A percentile compares a stretch with the other conserved stretches of the same genome.
Evolutionary conservation across 2,797 vertebrate species (phyloP).

Genomic region (Tauraco hartlaubi): DNA sequence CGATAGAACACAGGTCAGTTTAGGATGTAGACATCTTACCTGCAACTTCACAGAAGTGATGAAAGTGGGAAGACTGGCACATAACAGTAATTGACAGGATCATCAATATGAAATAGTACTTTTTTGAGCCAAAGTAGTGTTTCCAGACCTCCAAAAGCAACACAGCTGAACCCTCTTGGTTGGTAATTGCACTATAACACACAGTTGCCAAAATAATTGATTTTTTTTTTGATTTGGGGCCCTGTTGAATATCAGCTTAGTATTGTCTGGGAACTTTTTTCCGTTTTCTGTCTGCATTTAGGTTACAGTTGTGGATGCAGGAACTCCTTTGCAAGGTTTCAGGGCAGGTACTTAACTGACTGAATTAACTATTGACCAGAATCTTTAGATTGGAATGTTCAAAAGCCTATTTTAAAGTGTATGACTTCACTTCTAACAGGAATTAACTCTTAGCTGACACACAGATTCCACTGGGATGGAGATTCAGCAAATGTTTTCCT

Average conservation of each 20-base stretch:
- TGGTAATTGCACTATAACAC: not conserved
- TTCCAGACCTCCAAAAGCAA: not conserved
- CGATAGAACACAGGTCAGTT: not conserved
- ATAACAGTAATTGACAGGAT: not conserved
- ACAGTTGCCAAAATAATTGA: not conserved
- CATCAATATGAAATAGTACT: not conserved
- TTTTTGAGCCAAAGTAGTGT: not conserved
- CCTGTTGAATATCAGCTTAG: not conserved
- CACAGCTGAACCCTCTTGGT: not conserved
- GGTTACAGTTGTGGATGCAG: not conserved
- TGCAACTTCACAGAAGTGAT: not conserved
- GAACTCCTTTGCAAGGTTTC: not conserved
- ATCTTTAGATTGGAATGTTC: not conserved
- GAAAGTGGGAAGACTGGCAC: not conserved
- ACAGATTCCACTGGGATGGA: not conserved
- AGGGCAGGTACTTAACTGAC: not conserved
- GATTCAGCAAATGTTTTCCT: not conserved
- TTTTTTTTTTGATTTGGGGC: not conserved
- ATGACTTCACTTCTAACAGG: not conserved
- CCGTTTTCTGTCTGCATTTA: not conserved
- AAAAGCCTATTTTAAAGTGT: not conserved
- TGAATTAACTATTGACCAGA: not conserved
- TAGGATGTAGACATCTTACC: not conserved
- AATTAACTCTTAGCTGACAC: not conserved
- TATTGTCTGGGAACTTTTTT: not conserved